phyloP scores from a whole-genome alignment of 1,140 invertebrate genomes.

The Wiebesia pumilae region DNA sequence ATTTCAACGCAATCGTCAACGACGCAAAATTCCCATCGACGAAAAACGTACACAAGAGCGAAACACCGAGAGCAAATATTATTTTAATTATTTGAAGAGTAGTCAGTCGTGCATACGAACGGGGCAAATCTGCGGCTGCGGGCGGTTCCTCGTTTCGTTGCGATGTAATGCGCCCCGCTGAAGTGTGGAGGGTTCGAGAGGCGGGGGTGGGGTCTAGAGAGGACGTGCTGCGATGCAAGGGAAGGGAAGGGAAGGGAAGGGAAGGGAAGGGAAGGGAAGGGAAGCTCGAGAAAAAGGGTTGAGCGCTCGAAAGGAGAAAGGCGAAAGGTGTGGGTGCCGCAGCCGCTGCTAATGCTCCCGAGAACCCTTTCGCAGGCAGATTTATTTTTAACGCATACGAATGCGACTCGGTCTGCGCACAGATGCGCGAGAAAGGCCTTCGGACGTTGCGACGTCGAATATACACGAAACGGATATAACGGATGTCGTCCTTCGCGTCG shows the following conservation, averaged over 20 bases:
- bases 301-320: conserved; percentile 11
- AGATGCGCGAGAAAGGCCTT: neutral
- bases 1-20: neutral
- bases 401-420: neutral
- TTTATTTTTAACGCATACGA: neutral
- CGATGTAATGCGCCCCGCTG: neutral
- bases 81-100: neutral
- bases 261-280: neutral
- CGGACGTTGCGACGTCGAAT: neutral
- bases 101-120: neutral
- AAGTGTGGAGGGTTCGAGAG: too few relatives aligned
- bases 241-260: neutral
- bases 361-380: neutral
- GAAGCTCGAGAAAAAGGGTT: conserved; percentile 11
- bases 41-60: neutral
- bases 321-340: conserved; percentile 32
- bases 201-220: neutral
- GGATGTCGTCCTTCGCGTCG: too few relatives aligned
- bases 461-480: too few relatives aligned
- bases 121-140: neutral
- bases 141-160: neutral
- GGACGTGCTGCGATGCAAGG: neutral
- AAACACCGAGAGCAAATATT: neutral
- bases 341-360: neutral
- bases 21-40: neutral